A percentile compares a stretch with the other conserved stretches of the same genome.
Evolutionary conservation across 2,113 vertebrate genomes (phyloP).

Genomic region (Podiceps cristatus): DNA sequence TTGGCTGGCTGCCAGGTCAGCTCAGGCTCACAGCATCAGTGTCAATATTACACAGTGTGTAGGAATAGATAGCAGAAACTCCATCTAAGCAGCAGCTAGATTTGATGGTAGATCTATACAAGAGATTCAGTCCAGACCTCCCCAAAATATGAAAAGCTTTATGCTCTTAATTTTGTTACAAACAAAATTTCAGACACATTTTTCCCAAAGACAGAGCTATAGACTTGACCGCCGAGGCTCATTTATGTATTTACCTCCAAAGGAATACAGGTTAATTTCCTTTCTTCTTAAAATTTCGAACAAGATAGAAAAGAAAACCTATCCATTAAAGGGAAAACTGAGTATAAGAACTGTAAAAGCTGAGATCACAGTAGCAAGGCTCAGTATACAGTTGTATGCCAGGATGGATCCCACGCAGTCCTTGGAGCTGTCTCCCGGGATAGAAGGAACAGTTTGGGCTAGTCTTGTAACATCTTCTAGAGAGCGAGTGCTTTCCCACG

Average conservation of each 20-base stretch:
- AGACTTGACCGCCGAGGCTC: background rate
- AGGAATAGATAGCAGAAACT: background rate
- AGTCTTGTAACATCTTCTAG: background rate
- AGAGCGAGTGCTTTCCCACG: background rate
- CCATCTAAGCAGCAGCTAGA: background rate
- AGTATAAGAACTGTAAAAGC: background rate
- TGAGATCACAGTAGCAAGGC: background rate
- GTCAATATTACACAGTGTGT: background rate
- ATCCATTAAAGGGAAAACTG: background rate
- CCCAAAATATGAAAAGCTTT: background rate
- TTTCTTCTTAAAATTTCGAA: background rate
- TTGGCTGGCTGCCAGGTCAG: slow-evolving; percentile 38
- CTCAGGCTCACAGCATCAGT: background rate
- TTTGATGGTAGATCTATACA: background rate
- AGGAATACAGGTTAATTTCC: background rate
- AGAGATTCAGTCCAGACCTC: background rate
- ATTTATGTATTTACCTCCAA: background rate
- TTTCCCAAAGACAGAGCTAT: background rate
- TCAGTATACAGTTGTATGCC: background rate
- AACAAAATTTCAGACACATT: background rate
- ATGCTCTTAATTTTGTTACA: background rate
- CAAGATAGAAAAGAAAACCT: background rate
- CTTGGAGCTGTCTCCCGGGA: background rate
- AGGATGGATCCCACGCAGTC: background rate
- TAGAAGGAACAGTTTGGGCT: background rate